Evolutionary conservation across 2,888 invertebrate species (phyloP).

Genomic region (Tinea pellionella): DNA sequence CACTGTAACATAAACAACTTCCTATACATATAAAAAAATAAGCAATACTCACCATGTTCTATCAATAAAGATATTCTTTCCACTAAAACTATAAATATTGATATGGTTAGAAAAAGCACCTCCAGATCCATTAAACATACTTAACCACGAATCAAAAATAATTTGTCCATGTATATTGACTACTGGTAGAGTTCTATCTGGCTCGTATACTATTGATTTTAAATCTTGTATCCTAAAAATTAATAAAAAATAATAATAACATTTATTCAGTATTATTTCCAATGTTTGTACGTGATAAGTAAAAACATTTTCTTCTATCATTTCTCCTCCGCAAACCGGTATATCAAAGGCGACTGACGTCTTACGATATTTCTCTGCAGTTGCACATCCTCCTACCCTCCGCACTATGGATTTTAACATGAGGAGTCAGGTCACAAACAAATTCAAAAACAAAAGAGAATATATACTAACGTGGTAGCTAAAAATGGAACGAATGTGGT

Average conservation of each 20-base stretch:
- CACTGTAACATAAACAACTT: too few relatives aligned
- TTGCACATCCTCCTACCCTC: too few relatives aligned
- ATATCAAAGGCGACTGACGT: too few relatives aligned
- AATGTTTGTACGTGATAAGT: too few relatives aligned
- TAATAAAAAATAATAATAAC: neutral
- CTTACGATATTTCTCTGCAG: too few relatives aligned
- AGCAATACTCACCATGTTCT: conserved; percentile 37
- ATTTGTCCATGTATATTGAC: conserved; percentile 33
- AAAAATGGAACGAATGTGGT: conserved; percentile 42
- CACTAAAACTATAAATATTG: conserved; percentile 43
- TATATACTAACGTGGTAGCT: conserved; percentile 31
- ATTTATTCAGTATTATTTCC: too few relatives aligned
- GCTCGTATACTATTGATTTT: conserved; percentile 25
- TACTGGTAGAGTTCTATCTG: conserved; percentile 32
- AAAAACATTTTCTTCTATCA: too few relatives aligned
- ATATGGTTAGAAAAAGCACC: conserved; percentile 23
- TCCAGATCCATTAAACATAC: conserved; percentile 41
- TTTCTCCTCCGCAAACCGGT: too few relatives aligned
- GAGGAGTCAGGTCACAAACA: too few relatives aligned
- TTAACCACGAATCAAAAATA: conserved; percentile 45
- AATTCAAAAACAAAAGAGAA: neutral
- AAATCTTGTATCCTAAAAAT: conserved; percentile 31
- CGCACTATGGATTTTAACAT: too few relatives aligned
- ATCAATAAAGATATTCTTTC: conserved; percentile 41
- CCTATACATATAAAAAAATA: neutral